Evolutionary conservation across 2,888 invertebrate species (phyloP).

Genomic region (Orthosia gracilis): DNA sequence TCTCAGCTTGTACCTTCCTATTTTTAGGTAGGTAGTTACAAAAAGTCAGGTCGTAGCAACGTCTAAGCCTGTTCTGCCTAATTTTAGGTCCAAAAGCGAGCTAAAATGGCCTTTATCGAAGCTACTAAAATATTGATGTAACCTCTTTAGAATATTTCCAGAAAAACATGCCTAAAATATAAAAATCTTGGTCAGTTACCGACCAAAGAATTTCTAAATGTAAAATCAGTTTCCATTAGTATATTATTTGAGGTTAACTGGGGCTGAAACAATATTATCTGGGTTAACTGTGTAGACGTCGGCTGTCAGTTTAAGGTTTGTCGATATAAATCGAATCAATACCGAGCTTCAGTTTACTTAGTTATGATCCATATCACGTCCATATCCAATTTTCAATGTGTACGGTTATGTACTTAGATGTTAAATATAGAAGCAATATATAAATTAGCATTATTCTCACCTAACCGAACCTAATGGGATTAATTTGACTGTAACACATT

Average conservation of each 20-base stretch:
- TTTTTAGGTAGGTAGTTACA: not conserved
- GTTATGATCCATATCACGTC: conserved; percentile 5
- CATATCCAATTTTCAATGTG: not conserved
- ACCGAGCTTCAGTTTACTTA: conserved; percentile 6
- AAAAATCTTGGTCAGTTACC: too few species aligned
- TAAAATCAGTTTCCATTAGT: not conserved
- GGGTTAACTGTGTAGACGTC: conserved; percentile 38
- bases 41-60: not conserved
- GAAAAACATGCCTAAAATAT: not conserved
- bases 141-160: not conserved
- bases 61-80: not conserved
- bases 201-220: not conserved
- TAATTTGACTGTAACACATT: too few species aligned
- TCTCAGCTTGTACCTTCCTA: not conserved
- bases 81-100: not conserved
- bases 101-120: conserved; percentile 5
- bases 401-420: not conserved
- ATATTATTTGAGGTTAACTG: conserved; percentile 9
- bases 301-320: conserved; percentile 38
- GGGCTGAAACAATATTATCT: conserved; percentile 34
- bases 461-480: too few species aligned
- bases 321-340: conserved; percentile 59
- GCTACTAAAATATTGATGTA: conserved; percentile 2
- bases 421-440: not conserved
- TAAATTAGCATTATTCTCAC: not conserved